These are phyloP conservation scores for Phyllotreta striolata DNA, from an alignment of 2,888 invertebrate genomes.

Conservation along the genomic window DNA sequence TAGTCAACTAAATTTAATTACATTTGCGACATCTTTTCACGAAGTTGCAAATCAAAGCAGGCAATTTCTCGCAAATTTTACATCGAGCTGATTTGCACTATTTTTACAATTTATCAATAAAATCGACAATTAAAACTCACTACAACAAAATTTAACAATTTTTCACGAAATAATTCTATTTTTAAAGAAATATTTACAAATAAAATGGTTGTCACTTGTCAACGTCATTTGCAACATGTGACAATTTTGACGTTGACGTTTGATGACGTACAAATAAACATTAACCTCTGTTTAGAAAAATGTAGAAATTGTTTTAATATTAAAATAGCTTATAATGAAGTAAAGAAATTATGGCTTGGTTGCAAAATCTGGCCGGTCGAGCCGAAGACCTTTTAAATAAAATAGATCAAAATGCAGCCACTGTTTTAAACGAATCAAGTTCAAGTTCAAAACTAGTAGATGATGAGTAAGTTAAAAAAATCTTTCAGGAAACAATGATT, in stretches of 20 bases:
- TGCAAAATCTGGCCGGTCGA: slow-evolving; percentile 74
- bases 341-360: slow-evolving; percentile 70
- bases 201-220: not conserved
- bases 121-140: too few relatives aligned
- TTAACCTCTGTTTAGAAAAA: not conserved
- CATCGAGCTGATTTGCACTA: not conserved
- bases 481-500: slow-evolving; percentile 4
- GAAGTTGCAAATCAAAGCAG: slow-evolving; percentile 13
- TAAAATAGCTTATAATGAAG: slow-evolving; percentile 20
- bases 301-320: slow-evolving; percentile 4
- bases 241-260: slow-evolving; percentile 1
- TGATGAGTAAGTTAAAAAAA: slow-evolving; percentile 29
- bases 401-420: slow-evolving; percentile 77
- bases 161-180: too few relatives aligned
- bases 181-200: not conserved
- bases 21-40: slow-evolving; percentile 21
- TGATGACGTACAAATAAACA: slow-evolving; percentile 20
- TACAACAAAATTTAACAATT: too few relatives aligned
- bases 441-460: slow-evolving; percentile 33
- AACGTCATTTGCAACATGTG: not conserved
- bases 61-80: not conserved
- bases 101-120: too few relatives aligned
- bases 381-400: slow-evolving; percentile 78
- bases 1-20: slow-evolving; percentile 28
- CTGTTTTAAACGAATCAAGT: slow-evolving; percentile 62